Evolutionary conservation across 2,113 vertebrate species (phyloP), one percentile per base, ranked within the genome.

Genomic region (Mugil cephalus): DNA sequence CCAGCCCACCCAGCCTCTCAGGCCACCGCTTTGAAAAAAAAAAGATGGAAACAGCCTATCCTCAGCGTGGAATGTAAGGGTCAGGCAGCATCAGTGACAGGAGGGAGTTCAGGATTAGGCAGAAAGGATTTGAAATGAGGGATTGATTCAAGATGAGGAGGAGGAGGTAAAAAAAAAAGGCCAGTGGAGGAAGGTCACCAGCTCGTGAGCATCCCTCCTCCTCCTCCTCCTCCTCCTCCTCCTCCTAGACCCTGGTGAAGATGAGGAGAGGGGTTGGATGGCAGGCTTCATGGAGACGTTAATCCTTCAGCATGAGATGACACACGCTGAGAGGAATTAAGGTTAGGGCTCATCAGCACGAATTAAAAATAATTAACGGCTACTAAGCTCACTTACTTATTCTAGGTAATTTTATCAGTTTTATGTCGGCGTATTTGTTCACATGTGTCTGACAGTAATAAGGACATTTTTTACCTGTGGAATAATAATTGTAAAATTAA

Each of bases 221-320:
- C 10, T 59, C 61, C 43, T 65, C 8, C 2, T 36, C 43, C 17
- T 48, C 14, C 40, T 39, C 39, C 8, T 35, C 17, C 18, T 46
- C 46, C 46, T 38, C 34, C 14, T 53, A 39, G 10, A 46, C 19
- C 39, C 30, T 36, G 10, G 18, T 14, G 46, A n/a, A 40, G 34
- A 19, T 24, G 67, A 51, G 59, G 61, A 30, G 19, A 21, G 40
- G 53, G 53, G 19, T 17, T 38, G 63, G 47, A 61, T 79, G 66
- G 48, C 53, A 19, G 66, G 53, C 69, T 36, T 45, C 19, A 45
- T 46, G 61, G 65, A 14, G 61, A 17, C 38, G 43, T 7, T 86
- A 78, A 86, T 89, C 72, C 73, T 56, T 55, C 69, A 65, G 72
- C 65, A 60, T 74, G 60, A 77, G 50, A 52, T 36, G 15, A 42